Conservation (phyloP, 1,140 invertebrate species). For the Ceratina australensis region DNA sequence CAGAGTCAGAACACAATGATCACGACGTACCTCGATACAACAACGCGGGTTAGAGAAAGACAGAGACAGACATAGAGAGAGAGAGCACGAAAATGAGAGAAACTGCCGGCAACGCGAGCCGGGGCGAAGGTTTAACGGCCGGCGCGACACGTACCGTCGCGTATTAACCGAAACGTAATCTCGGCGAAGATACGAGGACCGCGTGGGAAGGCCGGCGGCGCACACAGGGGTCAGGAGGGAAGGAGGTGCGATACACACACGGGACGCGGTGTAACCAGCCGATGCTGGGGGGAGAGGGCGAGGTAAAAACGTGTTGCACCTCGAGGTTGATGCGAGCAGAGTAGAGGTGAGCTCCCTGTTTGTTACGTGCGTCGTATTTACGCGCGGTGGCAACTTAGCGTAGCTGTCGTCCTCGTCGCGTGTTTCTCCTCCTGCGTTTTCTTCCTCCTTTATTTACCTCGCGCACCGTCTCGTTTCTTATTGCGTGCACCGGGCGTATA, state of each 20-base stretch:
- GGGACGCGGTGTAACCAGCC: not conserved
- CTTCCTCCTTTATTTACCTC: constrained; percentile 35
- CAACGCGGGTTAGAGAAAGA: not conserved
- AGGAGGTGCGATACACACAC: constrained; percentile 26
- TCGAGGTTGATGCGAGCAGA: constrained; percentile 10
- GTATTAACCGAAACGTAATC: constrained; percentile 43
- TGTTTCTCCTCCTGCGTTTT: not conserved
- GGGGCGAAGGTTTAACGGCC: constrained; percentile 12
- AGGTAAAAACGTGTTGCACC: constrained; percentile 29
- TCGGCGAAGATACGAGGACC: constrained; percentile 44
- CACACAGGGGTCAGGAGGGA: constrained; percentile 1
- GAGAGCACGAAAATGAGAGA: not conserved
- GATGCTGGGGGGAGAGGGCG: constrained; percentile 25
- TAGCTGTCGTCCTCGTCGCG: not conserved
- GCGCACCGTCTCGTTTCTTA: constrained; percentile 33
- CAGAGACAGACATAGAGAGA: not conserved
- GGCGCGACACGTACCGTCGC: constrained; percentile 33
- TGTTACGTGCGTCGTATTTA: constrained; percentile 39
- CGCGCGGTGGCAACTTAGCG: constrained; percentile 27
- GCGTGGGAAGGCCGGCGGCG: constrained; percentile 33
- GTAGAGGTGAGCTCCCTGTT: constrained; percentile 7
- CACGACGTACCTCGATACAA: not conserved
- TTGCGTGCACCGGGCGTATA: constrained; percentile 52
- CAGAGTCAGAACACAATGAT: not conserved
- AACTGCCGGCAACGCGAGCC: constrained; percentile 11